phyloP scores from a whole-genome alignment of 2,113 vertebrate species.

The Rhea pennata region DNA sequence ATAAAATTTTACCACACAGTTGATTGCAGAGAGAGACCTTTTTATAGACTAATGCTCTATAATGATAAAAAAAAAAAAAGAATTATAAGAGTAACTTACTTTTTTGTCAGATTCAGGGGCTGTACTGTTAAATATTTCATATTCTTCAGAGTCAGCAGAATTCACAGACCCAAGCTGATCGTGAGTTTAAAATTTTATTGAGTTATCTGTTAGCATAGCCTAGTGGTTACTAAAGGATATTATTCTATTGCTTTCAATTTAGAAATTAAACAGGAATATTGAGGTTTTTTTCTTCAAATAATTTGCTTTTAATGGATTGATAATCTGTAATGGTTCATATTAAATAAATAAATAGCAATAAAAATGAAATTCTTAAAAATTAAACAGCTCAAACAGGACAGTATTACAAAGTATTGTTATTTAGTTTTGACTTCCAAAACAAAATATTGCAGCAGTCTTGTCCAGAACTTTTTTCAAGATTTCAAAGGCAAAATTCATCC shows the following conservation, averaged over 20 bases:
- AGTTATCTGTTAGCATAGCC: constrained; percentile 73
- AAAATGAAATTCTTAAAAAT: neutral
- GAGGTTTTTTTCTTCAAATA: neutral
- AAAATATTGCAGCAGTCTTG: neutral
- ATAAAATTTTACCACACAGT: neutral
- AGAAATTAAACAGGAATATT: neutral
- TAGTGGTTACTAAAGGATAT: constrained; percentile 72
- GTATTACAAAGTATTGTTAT: neutral
- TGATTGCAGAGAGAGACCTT: neutral
- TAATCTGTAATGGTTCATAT: neutral
- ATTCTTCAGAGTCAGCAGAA: neutral
- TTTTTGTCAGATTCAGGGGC: neutral
- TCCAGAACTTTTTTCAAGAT: neutral
- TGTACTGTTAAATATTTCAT: neutral
- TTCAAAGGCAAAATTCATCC: neutral
- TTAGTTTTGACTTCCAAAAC: neutral
- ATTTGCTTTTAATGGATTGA: neutral
- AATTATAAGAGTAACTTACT: neutral
- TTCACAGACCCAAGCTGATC: neutral
- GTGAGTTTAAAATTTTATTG: neutral
- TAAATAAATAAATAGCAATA: neutral
- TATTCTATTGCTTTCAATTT: neutral
- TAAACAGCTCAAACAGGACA: neutral
- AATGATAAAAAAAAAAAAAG: neutral
- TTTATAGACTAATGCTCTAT: neutral